Evolutionary conservation across 2,888 invertebrate species (phyloP), one percentile per base, ranked within the genome.

Genomic region (Trissolcus japonicus): DNA sequence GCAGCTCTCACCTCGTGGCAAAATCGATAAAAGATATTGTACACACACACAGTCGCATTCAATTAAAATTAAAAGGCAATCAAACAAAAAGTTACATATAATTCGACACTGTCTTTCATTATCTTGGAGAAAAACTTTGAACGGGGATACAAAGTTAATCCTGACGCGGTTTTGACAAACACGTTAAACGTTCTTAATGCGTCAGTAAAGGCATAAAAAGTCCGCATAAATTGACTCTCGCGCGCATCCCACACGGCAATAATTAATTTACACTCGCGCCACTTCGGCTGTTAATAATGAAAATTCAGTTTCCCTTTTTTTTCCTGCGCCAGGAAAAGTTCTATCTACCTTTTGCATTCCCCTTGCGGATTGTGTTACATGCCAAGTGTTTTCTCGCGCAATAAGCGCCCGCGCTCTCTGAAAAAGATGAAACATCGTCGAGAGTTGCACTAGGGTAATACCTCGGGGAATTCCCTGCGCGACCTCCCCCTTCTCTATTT

Each of bases 231-330:
- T 78, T 69, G 69, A 73, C 65, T 63, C 68, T 50, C 67, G 57
- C 54, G 55, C 67, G 63, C 73, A 57, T 66, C 71, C 53, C 66
- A 55, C 66, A 55, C 56, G 78, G 61, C 71, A 71, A 79, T 79
- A 76, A 79, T 79, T 79, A 79, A 79, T 79, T 77, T 74, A 79
- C 74, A 59, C 76, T 51, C 69, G 56, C 69, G 56, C 40, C 61
- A 73, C 72, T 73, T 65, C 59, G 53, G 51, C 77, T 75, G 74
- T 77, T 77, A 79, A 79, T 77, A 79, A 79, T 77, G 77, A 77
- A 79, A 77, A 77, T 79, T 72, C 75, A 79, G 79, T 79, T 79
- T 77, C 72, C 75, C 72, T 77, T 75, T 35, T 75, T 35, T 76
- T 79, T 79, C 65, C 65, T 40, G 67, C 74, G 54, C 40, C 50